These are phyloP conservation scores for Pelobates fuscus DNA, from an alignment of 2,113 vertebrate genomes.

Conservation along the genomic window DNA sequence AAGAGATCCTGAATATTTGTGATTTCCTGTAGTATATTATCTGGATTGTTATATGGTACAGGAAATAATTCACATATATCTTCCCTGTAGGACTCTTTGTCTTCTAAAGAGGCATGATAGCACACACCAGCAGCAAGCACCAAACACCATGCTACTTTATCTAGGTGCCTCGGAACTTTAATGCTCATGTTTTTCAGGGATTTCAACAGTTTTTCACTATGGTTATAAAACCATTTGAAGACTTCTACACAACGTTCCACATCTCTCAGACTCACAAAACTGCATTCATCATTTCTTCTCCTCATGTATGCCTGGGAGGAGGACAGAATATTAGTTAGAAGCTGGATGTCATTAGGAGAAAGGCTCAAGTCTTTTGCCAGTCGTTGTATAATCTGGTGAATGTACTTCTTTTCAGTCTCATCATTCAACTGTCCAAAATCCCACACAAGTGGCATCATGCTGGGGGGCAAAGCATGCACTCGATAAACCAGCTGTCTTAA, in stretches of 20 bases:
- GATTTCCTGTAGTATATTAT: slow-evolving; percentile 79
- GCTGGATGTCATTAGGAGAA: fast-evolving
- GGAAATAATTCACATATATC: slow-evolving; percentile 71
- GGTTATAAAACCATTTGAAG: slow-evolving; percentile 83
- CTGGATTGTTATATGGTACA: slow-evolving; percentile 56
- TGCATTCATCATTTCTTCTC: slow-evolving; percentile 75
- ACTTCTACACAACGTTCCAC: slow-evolving; percentile 90
- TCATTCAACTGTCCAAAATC: slow-evolving; percentile 92
- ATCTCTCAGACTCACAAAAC: slow-evolving; percentile 92
- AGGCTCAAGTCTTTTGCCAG: slow-evolving; percentile 55
- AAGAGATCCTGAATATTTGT: slow-evolving; percentile 82
- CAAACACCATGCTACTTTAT: slow-evolving; percentile 81
- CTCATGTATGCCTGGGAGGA: slow-evolving; percentile 89
- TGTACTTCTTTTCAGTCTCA: slow-evolving; percentile 78
- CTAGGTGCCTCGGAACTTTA: slow-evolving; percentile 44
- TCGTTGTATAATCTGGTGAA: slow-evolving; percentile 89
- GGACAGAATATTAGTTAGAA: slow-evolving; percentile 76
- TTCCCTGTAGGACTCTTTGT: slow-evolving; percentile 74
- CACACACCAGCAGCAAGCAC: slow-evolving; percentile 86
- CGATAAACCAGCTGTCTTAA: slow-evolving; percentile 93
- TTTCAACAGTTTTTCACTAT: slow-evolving; percentile 64
- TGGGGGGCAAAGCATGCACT: slow-evolving; percentile 90
- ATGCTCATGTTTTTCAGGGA: slow-evolving; percentile 61
- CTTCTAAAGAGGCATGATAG: slow-evolving; percentile 88
- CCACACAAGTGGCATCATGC: slow-evolving; percentile 93